Base-by-base conservation (phyloP, 2,888 invertebrate genomes). In the Urechis unicinctus region DNA sequence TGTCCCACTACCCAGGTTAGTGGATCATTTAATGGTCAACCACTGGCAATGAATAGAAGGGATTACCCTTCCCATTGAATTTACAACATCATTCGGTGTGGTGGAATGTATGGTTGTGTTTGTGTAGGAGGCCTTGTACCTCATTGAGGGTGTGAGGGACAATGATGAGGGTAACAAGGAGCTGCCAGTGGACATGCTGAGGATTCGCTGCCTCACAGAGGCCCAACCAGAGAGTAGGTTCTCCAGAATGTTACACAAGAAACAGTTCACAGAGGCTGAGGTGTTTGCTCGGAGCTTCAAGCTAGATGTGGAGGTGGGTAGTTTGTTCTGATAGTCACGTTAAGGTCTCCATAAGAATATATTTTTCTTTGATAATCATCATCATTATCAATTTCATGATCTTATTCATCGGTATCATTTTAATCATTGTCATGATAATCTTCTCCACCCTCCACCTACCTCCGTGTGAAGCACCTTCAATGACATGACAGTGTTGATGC, bases 211-310 rank as follows among this genome's bases (percentile, higher is more conserved):
- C 51, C 57, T 74, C 52, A 68, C 66, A 36, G 74, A 74, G 58
- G 69, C 71, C 17, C 62, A 68, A 51, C 72, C 73, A 26, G 68
- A 71, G 59, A 70, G n/a, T 52, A 68, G 72, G 43, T 60, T 74
- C 48, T 62, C 64, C 53, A 61, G 71, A 47, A 62, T 73, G 17
- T 57, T 74, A 29, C 65, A 70, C 57, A 73, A 70, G 62, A 68
- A 69, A 52, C 63, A 65, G 31, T 74, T 72, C 68, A 71, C 69
- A 47, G 71, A 73, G 56, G 74, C 74, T 21, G 67, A 68, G 51
- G 55, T 63, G 26, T 73, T 74, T 66, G 72, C 72, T 22, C 66
- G 64, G 46, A 54, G 65, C 29, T 73, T 67, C 50, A 61, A 63
- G 21, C 60, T 73, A 13, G 69, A 73, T 58, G 63, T 65, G 17